Evolutionary conservation across 2,888 invertebrate species (phyloP), one percentile per base, ranked within the genome.

Genomic region (Eupithecia inturbata): DNA sequence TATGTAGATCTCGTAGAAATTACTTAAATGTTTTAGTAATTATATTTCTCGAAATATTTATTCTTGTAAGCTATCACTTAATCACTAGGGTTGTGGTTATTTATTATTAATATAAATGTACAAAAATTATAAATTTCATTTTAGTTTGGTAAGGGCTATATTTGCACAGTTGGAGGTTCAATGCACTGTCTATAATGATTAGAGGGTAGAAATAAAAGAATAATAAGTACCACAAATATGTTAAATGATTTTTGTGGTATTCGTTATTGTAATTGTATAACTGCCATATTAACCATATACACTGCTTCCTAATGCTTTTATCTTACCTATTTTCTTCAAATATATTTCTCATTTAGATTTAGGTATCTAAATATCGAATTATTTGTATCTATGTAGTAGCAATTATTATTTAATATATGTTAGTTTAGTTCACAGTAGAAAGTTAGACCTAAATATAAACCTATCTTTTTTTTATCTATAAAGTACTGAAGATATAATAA

Each of bases 281-380:
- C 85, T 80, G 87, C 86, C 72, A 84, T 82, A 85, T 84, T 89
- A 89, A 90, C 86, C 82, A 78, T 80, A 81, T 79, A 84, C 83
- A 83, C 83, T 85, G 91, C 91, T 92, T 91, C 77, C 80, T 89
- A 90, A 91, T 87, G 91, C 92, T 90, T 79, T 76, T 77, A 78
- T 87, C 82, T 70, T 77, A 84, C 81, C 16, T 64, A 64, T 64
- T 71, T 68, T 60, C 64, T 70, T 68, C 64, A 70, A 68, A 60
- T 67, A 39, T 70, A 68, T 64, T 68, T 31, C 71, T 12, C 26
- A 45, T 36, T 28, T 28, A 36, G 22, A 33, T 49, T 36, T 36
- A n/a, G n/a, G n/a, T n/a, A 70, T 49, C 12, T n/a, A 9, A 5
- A 22, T 64, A 19, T 63, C 0, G 10, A 53, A 22, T 22, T 53